Base-by-base conservation (phyloP, 1,140 invertebrate genomes). In the Heliconius hewitsoni region DNA sequence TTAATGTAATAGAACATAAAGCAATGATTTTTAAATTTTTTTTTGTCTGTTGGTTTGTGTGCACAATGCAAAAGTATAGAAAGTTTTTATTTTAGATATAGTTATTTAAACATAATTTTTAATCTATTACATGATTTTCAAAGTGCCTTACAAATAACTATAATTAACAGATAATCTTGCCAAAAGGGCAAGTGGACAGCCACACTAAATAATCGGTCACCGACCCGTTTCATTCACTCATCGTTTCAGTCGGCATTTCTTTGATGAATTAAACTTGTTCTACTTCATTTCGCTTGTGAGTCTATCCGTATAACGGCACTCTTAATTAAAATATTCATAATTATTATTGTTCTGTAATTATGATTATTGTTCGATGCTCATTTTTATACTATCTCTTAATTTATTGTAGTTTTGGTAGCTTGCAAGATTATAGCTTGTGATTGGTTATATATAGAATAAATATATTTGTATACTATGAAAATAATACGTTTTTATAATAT, bases 231-330 rank as follows among this genome's bases (percentile, higher is more conserved):
- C 55, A 75, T 75, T 75, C 74, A 75, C 30, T 37, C 74, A 60
- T 75, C 50, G 55, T 27, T 75, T 66, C 74, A 50, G 74, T 75
- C 74, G 73, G 73, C 73, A 55, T 74, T 55, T 75, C 74, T 75
- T 75, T 75, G 74, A 75, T 75, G 27, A 75, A 75, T 75, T 34
- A 75, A 39, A 57, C 60, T 75, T 60, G 74, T 75, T 75, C 34
- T 75, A 60, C 74, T 46, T 16, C 42, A 46, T 46, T 46, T 4
- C 34, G 39, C 0, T 60, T 66, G 73, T 74, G 30, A 16, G 23
- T 66, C 23, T 30, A 27, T 66, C 30, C 27, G 8, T 27, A 66
- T 66, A 75, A 66, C 74, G 74, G 74, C 42, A 39, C 52, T 75
- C 34, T 6, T 39, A 23, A 75, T 66, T 75, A 66, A 66, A 66